Percentiles rank a stretch among this genome's conserved stretches.
Evolutionary conservation across 1,140 invertebrate genomes (phyloP).

Genomic region (Drosophila yakuba): DNA sequence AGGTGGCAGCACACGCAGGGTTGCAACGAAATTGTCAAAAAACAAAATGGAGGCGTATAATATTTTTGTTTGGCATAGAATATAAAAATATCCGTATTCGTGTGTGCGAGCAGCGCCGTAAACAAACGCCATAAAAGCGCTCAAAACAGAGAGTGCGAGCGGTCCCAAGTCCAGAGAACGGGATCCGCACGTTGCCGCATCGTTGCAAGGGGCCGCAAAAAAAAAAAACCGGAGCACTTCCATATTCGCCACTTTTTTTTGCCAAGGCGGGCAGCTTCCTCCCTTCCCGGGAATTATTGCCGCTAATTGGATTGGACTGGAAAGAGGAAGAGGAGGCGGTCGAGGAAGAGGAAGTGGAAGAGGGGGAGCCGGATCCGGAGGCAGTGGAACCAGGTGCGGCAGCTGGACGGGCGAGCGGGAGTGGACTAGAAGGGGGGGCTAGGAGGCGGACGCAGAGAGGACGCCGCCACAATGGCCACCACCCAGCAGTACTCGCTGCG

Average conservation of each 20-base stretch:
- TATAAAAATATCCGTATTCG: slow-evolving; percentile 8
- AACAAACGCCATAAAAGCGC: slow-evolving; percentile 12
- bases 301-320: slow-evolving; percentile 33
- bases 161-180: background rate
- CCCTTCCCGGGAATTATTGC: slow-evolving; percentile 8
- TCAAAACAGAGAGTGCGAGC: slow-evolving; percentile 1
- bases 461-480: slow-evolving; percentile 70
- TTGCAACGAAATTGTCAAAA: slow-evolving; percentile 15
- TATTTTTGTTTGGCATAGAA: slow-evolving; percentile 30
- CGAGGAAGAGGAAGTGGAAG: background rate
- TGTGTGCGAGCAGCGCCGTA: slow-evolving; percentile 2
- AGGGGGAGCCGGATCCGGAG: background rate
- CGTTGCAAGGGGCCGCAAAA: background rate
- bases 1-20: slow-evolving; percentile 2
- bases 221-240: slow-evolving; percentile 6
- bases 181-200: background rate
- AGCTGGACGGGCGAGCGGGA: background rate
- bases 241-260: slow-evolving; percentile 1
- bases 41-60: slow-evolving; percentile 34
- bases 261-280: background rate
- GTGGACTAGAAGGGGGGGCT: background rate
- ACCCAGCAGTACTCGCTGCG: slow-evolving; percentile 90
- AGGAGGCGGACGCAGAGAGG: slow-evolving; percentile 1
- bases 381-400: background rate
- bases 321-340: background rate